Conservation (phyloP, 2,888 invertebrate genomes). For the Carterocephalus palaemon region DNA sequence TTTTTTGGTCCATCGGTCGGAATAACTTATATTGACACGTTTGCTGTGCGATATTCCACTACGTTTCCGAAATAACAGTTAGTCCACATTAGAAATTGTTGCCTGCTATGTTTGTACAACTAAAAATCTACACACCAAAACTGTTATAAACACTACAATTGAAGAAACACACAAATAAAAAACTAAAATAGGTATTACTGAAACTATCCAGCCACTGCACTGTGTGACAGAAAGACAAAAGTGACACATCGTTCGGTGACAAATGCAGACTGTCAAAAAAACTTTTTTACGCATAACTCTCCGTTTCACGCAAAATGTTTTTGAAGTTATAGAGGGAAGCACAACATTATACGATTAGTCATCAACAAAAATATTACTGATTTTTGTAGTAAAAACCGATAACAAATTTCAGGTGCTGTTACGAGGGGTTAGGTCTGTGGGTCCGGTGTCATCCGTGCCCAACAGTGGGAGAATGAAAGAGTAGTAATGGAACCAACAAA, state of each 20-base stretch:
- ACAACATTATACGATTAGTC: background rate
- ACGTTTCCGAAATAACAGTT: slow-evolving; percentile 45
- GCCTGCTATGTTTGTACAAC: slow-evolving; percentile 37
- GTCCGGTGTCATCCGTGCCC: too few relatives aligned
- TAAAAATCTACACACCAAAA: slow-evolving; percentile 61
- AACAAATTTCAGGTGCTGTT: too few relatives aligned
- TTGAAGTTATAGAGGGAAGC: slow-evolving; percentile 1
- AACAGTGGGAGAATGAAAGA: too few relatives aligned
- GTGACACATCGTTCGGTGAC: slow-evolving; percentile 43
- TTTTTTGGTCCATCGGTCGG: slow-evolving; percentile 60
- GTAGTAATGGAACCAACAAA: too few relatives aligned
- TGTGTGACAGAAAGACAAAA: slow-evolving; percentile 41
- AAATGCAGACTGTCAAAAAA: slow-evolving; percentile 34
- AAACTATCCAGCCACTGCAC: slow-evolving; percentile 54
- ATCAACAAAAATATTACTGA: too few relatives aligned
- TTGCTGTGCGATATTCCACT: slow-evolving; percentile 54
- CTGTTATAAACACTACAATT: slow-evolving; percentile 54
- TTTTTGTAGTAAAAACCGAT: too few relatives aligned
- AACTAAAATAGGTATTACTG: slow-evolving; percentile 70
- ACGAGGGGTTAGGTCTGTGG: too few relatives aligned
- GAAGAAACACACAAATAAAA: slow-evolving; percentile 69
- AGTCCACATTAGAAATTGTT: slow-evolving; percentile 54
- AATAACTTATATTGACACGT: slow-evolving; percentile 75
- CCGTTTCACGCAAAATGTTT: slow-evolving; percentile 40
- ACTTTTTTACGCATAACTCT: slow-evolving; percentile 57